Conservation (phyloP, 2,113 vertebrate species). For the pig (Sus scrofa) region T2T-Sscrofa CM000825.6:78687501-78688000, state of each 20-base stretch:
- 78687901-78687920: too few relatives aligned
- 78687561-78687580: not conserved
- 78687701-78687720: not conserved
- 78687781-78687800: not conserved
- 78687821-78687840: not conserved
- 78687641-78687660: not conserved
- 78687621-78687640: not conserved
- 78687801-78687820: not conserved
- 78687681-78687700: rapidly evolving
- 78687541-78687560: not conserved
- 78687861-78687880: not conserved
- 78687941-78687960: not conserved
- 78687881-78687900: not conserved
- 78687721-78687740: not conserved
- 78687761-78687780: too few relatives aligned
- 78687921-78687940: not conserved
- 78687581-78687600: rapidly evolving
- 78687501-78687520: rapidly evolving
- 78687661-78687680: not conserved
- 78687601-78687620: not conserved
- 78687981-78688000: not conserved
- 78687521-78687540: not conserved
- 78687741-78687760: not conserved
- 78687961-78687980: not conserved
- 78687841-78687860: not conserved